A percentile compares a stretch with the other conserved stretches of the same genome.
Evolutionary conservation across 2,113 vertebrate species (phyloP).

Genomic region (Promerops cafer): DNA sequence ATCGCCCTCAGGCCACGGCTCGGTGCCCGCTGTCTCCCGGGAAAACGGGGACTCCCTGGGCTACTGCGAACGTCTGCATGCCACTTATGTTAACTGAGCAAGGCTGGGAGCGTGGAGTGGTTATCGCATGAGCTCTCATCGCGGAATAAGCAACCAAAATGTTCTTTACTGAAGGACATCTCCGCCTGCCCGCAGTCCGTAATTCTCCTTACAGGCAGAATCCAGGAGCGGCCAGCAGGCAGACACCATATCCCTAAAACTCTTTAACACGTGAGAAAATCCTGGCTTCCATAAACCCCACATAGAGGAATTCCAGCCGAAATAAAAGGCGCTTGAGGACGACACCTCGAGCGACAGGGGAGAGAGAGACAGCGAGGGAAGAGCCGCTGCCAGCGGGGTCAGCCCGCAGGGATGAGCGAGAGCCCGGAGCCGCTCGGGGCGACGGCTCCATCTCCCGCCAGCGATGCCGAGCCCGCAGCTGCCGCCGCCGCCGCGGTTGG

Average conservation of each 20-base stretch:
- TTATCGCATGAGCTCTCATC: accelerated
- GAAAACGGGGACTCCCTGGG: neutral
- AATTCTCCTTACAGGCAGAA: neutral
- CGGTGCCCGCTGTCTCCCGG: neutral
- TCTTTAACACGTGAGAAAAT: neutral
- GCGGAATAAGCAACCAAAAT: neutral
- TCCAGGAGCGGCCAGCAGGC: neutral
- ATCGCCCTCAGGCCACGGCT: too few species aligned
- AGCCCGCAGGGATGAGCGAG: neutral
- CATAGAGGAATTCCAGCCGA: neutral
- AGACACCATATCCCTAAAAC: neutral
- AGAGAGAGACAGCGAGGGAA: neutral
- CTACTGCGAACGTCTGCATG: neutral
- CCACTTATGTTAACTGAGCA: neutral
- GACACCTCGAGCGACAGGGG: neutral
- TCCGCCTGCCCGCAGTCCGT: too few species aligned
- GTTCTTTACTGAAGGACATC: neutral
- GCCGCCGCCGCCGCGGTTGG: neutral
- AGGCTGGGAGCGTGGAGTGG: neutral
- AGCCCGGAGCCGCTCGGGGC: neutral
- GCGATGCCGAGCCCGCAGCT: accelerated
- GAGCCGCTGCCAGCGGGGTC: too few species aligned
- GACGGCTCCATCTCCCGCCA: accelerated
- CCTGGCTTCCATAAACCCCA: neutral
- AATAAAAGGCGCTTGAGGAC: neutral